These are phyloP conservation scores for Rhynchomys soricoides DNA, from an alignment of 2,113 vertebrate genomes.

Conservation along the genomic window DNA sequence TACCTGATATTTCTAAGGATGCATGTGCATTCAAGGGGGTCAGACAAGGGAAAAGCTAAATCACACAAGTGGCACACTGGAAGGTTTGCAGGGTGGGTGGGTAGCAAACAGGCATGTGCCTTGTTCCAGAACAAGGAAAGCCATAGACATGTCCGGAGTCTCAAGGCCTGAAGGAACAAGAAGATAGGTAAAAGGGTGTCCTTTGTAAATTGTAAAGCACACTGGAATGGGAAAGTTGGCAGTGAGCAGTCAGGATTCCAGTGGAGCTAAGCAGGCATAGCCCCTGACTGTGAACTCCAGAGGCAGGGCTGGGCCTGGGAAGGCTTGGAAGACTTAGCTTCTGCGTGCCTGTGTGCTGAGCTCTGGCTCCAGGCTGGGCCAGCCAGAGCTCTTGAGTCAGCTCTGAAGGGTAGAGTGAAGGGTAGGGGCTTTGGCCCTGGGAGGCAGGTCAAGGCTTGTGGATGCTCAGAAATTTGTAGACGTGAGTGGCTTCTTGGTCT, in stretches of 20 bases:
- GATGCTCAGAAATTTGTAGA: conserved; percentile 54
- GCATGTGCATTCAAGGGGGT: too few relatives aligned
- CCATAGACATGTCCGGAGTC: not conserved
- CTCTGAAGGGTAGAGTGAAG: not conserved
- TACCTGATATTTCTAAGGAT: not conserved
- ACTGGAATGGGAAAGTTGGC: too few relatives aligned
- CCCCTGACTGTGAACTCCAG: not conserved
- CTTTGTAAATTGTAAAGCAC: too few relatives aligned
- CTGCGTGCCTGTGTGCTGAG: conserved; percentile 19
- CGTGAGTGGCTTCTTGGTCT: conserved; percentile 23
- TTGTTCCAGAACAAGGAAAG: not conserved
- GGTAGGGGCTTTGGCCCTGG: conserved; percentile 4
- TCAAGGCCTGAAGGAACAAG: not conserved
- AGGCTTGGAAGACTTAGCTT: not conserved
- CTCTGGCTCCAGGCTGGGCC: not conserved
- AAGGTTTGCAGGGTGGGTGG: not conserved
- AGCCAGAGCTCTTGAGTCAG: conserved; percentile 11
- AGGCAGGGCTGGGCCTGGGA: not conserved
- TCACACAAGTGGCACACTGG: too few relatives aligned
- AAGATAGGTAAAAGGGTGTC: not conserved
- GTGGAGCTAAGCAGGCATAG: rapidly evolving
- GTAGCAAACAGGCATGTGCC: not conserved
- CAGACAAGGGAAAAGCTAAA: not conserved
- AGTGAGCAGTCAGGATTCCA: not conserved
- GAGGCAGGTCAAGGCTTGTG: not conserved